Evolutionary conservation across 2,113 vertebrate species (phyloP), one percentile per base, ranked within the genome.

Genomic region (Vidua chalybeata): DNA sequence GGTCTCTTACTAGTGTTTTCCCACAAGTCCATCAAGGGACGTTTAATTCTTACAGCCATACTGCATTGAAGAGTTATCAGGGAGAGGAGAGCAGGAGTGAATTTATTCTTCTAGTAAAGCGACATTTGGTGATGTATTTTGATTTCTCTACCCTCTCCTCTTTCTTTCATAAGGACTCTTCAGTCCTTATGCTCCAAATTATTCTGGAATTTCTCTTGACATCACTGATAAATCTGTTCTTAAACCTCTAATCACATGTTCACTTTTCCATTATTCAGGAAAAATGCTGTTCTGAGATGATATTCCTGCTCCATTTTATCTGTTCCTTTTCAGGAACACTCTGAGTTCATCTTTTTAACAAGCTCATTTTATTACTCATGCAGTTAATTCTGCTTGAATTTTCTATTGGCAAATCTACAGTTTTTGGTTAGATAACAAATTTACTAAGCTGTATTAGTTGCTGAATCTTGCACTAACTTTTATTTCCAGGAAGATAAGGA

Each of bases 401-500:
- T 66, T 66, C 52, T 67, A 8, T 43, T 52, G 71, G 24, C 61
- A 58, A 23, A 71, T 83, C n/a, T 68, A 9, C 48, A 48, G 33
- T 68, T 77, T 11, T 7, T 66, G 51, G 45, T 66, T 89, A 72
- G 79, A 49, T 43, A 59, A 52, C 49, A 49, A 59, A 55, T 72
- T 54, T 85, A 43, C 43, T 76, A 39, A 79, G 17, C 37, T 87
- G 4, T 66, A 31, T 35, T 35, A 43, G 31, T 69, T 76, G 14
- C 35, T 88, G 52, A 31, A 64, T 72, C 41, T 93, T 61, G 80
- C 62, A 49, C 31, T 74, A 8, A 51, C 30, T 45, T 46, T 49
- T 58, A 48, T 92, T 96, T 96, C 68, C 37, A 91, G 59, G 69
- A 93, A 88, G 14, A 77, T 72, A 81, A 68, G 52, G 41, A 82